These are phyloP conservation scores for Dromas ardeola DNA, from an alignment of 2,113 vertebrate species.

Conservation along the genomic window DNA sequence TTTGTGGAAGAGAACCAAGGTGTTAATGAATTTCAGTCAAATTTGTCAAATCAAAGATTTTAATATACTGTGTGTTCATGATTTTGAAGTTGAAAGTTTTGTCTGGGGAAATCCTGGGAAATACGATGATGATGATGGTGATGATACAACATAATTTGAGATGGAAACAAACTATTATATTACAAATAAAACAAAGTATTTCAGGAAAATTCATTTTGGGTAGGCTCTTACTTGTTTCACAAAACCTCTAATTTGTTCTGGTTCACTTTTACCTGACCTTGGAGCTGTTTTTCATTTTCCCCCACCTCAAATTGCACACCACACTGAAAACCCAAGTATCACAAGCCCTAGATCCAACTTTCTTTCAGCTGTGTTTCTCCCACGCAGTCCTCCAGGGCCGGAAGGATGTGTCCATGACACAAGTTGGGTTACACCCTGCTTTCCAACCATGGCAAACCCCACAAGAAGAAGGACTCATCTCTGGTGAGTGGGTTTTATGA, in stretches of 20 bases:
- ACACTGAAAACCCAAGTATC: not conserved
- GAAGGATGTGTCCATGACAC: not conserved
- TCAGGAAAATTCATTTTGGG: not conserved
- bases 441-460: not conserved
- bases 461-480: not conserved
- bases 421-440: not conserved
- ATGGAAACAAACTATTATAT: not conserved
- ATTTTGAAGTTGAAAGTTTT: not conserved
- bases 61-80: not conserved
- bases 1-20: not conserved
- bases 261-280: not conserved
- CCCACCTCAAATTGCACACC: not conserved
- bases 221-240: not conserved
- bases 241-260: not conserved
- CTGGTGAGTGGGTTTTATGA: not conserved
- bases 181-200: not conserved
- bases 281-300: not conserved
- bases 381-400: not conserved
- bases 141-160: not conserved
- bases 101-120: not conserved
- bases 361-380: not conserved
- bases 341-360: not conserved
- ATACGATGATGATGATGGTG: not conserved
- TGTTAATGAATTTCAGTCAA: not conserved
- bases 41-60: not conserved